Evolutionary conservation across 2,888 invertebrate genomes (phyloP), one percentile per base, ranked within the genome.

Genomic region (Eupelmus urozonus): DNA sequence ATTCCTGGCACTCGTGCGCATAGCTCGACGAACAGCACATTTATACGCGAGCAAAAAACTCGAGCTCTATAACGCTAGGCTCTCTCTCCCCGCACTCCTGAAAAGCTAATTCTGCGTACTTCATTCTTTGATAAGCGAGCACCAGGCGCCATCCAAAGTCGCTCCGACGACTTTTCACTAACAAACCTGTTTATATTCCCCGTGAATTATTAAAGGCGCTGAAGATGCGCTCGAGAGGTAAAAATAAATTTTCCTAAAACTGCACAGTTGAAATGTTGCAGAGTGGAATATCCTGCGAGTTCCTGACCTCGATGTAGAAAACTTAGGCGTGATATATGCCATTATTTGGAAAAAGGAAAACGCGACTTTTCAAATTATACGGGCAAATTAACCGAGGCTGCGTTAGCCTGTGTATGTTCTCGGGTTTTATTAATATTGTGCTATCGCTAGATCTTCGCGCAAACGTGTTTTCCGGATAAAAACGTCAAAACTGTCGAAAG

Each of bases 141-240:
- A 34, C 5, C 5, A 34, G 34, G 34, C 34, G 34, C 34, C 34
- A 34, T 34, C 34, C 34, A 3, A 9, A 34, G 34, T 34, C 5
- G 34, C 34, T 34, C 9, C 5, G 34, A 9, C 34, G 34, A 34
- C 34, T 34, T 34, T 57, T 25, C 55, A 25, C 23, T 57, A 27
- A 65, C 49, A 65, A 65, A 65, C 65, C 65, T 29, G 65, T 51
- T 65, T 65, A 49, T 49, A 34, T 34, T 49, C 49, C 16, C 3
- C 16, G 49, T 11, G n/a, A 49, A 49, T 9, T 49, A n/a, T 49
- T 5, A 34, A 34, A 34, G 34, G 34, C 3, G 34, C 5, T 34
- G 9, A 34, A 34, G 9, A 34, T n/a, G 9, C 49, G 49, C 18
- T 59, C 34, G 16, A 5, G 9, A 57, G 18, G 16, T 20, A 42